phyloP scores from a whole-genome alignment of 2,797 vertebrate species.

The Naso thynnoides region DNA sequence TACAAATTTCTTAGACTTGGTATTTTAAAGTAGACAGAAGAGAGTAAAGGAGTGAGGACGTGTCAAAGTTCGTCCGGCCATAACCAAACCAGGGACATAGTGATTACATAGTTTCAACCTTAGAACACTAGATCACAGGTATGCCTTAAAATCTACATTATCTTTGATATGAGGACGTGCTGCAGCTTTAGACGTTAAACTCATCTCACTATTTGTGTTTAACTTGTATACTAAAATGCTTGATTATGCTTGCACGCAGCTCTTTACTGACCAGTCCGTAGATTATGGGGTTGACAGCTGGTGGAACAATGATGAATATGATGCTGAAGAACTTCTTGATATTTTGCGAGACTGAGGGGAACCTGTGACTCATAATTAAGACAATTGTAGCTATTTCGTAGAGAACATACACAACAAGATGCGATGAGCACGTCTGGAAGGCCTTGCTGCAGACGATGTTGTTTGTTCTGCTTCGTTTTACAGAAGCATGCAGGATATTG shows the following conservation, averaged over 20 bases:
- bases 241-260: constrained; percentile 52
- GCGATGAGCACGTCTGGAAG: constrained; percentile 65
- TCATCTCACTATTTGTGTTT: too few relatives aligned
- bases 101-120: too few relatives aligned
- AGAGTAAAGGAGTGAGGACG: too few relatives aligned
- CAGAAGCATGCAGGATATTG: constrained; percentile 55
- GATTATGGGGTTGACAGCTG: constrained; percentile 61
- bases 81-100: too few relatives aligned
- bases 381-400: constrained; percentile 9
- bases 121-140: too few relatives aligned
- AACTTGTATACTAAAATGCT: too few relatives aligned
- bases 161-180: too few relatives aligned
- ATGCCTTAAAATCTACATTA: too few relatives aligned
- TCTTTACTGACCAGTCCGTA: constrained; percentile 71
- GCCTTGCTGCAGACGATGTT: constrained; percentile 51
- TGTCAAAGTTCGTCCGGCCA: too few relatives aligned
- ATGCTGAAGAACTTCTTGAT: constrained; percentile 62
- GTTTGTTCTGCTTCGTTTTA: constrained; percentile 27
- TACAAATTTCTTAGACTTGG: too few relatives aligned
- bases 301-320: constrained; percentile 59
- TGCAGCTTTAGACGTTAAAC: too few relatives aligned
- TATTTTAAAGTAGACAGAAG: too few relatives aligned
- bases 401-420: constrained; percentile 66
- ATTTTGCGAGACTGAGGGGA: constrained; percentile 46
- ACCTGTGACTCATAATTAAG: constrained; percentile 49